Evolutionary conservation across 2,888 invertebrate species (phyloP), one percentile per base, ranked within the genome.

Genomic region (Oxytorus armatus): DNA sequence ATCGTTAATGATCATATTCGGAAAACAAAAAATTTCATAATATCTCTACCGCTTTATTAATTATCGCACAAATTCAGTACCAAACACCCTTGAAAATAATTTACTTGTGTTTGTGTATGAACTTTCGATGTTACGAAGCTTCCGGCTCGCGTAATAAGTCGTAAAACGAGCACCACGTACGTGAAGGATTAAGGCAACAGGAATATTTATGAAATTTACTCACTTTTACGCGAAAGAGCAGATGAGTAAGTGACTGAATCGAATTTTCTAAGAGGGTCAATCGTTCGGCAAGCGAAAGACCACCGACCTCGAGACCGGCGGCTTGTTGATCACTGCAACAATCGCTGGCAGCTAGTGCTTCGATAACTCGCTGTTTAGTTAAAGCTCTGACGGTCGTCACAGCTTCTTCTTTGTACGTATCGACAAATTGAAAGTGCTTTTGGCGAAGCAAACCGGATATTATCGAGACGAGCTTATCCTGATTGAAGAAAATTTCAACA

Each of bases 391-490:
- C 95, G 8, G 98, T 96, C 51, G 97, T 96, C 85, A 96, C 96
- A 21, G 98, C 96, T 93, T 99, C 99, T 86, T 96, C 96, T 92
- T 96, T 96, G 86, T 97, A 97, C 57, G 95, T 94, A 85, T 96
- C 97, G 76, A 99, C 94, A 92, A 99, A 99, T 82, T 96, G 95
- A 90, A 97, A 96, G 91, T 97, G 96, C 88, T 96, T 96, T 87
- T 97, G 95, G 55, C 98, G 94, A 76, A 99, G 93, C 89, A 99
- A 94, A 1, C 99, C 99, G 89, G 98, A 96, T 16, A 98, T 95
- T 84, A 98, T 96, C 74, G 97, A 96, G 59, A 96, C 94, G 77
- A 98, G 93, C 91, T 97, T 96, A 89, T 98, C 98, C 93, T 97
- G 94, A 83, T 89, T n/a, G n/a, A n/a, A n/a, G n/a, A n/a, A n/a